Percentiles rank a stretch among this genome's conserved stretches.
These are phyloP conservation scores for Drosophila varians DNA, from an alignment of 1,140 invertebrate species.

Conservation along the genomic window DNA sequence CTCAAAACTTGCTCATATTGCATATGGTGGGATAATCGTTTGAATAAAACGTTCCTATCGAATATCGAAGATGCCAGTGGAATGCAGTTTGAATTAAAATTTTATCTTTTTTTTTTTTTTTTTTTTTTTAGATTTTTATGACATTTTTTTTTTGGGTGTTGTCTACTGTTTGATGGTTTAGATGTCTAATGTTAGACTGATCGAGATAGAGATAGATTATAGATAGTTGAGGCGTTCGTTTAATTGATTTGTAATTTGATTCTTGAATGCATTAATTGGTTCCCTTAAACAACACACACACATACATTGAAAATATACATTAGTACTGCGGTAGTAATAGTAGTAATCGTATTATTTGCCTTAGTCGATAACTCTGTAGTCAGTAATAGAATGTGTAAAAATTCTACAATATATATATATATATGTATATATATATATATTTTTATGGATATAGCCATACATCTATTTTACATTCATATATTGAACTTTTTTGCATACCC, in stretches of 20 bases:
- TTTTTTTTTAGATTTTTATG: constrained; percentile 4
- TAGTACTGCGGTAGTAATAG: constrained; percentile 27
- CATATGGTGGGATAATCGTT: constrained; percentile 82
- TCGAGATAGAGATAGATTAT: constrained; percentile 15
- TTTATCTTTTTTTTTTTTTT: background rate
- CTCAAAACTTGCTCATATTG: constrained; percentile 38
- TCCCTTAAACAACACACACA: constrained; percentile 68
- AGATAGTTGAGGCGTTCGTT: constrained; percentile 45
- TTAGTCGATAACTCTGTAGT: constrained; percentile 44
- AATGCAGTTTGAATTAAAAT: constrained; percentile 28
- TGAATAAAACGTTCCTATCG: constrained; percentile 50
- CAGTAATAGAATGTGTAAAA: constrained; percentile 53
- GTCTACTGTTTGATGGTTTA: background rate
- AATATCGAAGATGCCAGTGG: constrained; percentile 29
- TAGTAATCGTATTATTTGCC: constrained; percentile 36
- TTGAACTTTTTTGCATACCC: constrained; percentile 21
- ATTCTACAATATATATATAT: constrained; percentile 52
- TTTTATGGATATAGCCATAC: constrained; percentile 34
- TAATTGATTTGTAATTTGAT: constrained; percentile 71
- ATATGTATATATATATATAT: constrained; percentile 25
- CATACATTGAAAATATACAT: constrained; percentile 50
- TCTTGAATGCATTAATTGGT: constrained; percentile 69
- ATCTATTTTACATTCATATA: constrained; percentile 42
- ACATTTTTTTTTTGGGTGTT: constrained; percentile 3
- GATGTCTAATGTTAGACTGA: constrained; percentile 14